A percentile compares a stretch with the other conserved stretches of the same genome.
phyloP scores from a whole-genome alignment of 2,797 vertebrate genomes.

The Enteromius trimaculatus region DNA sequence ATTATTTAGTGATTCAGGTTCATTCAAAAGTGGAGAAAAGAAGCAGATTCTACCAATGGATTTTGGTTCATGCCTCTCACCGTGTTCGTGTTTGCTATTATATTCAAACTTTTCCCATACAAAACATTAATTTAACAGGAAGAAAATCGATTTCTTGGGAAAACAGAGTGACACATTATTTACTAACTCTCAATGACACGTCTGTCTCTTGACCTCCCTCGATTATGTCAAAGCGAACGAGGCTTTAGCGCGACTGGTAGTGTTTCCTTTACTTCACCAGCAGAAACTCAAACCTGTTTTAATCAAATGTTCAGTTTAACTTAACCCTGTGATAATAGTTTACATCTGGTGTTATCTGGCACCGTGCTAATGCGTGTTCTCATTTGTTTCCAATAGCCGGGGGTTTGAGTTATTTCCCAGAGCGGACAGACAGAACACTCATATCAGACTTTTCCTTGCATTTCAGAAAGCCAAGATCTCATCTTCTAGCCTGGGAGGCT shows the following conservation, averaged over 20 bases:
- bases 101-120: not conserved
- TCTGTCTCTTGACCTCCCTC: slow-evolving; percentile 5
- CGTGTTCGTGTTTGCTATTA: not conserved
- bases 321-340: slow-evolving; percentile 66
- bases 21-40: not conserved
- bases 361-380: slow-evolving; percentile 52
- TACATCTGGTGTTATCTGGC: slow-evolving; percentile 65
- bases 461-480: slow-evolving; percentile 19
- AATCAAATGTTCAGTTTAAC: slow-evolving; percentile 70
- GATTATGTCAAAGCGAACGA: not conserved
- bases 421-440: slow-evolving; percentile 24
- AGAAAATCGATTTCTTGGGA: not conserved
- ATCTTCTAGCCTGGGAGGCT: slow-evolving; percentile 40
- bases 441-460: slow-evolving; percentile 10
- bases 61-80: not conserved
- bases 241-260: slow-evolving; percentile 1
- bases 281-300: slow-evolving; percentile 58
- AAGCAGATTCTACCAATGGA: not conserved
- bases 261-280: slow-evolving; percentile 40
- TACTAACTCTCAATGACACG: slow-evolving; percentile 9
- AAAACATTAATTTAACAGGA: not conserved
- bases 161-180: slow-evolving; percentile 3
- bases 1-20: not conserved
- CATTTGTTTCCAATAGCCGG: slow-evolving; percentile 38
- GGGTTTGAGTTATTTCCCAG: slow-evolving; percentile 26